Evolutionary conservation across 1,140 invertebrate genomes (phyloP).

Genomic region (Panulirus ornatus): DNA sequence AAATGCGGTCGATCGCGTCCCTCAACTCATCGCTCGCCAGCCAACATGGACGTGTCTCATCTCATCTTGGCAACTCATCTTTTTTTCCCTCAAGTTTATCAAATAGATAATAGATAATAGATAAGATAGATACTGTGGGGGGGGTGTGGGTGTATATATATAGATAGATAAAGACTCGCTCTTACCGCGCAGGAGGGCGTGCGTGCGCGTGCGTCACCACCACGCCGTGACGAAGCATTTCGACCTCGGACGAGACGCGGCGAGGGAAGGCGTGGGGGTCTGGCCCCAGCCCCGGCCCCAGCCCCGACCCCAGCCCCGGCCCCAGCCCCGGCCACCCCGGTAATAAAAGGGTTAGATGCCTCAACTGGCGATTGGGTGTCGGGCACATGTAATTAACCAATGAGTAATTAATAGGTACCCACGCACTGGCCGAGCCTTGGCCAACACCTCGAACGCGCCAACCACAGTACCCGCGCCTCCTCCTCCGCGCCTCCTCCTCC

Average conservation of each 20-base stretch:
- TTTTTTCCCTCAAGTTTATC: neutral
- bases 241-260: neutral
- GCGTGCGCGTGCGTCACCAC: neutral
- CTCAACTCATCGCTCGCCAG: constrained; percentile 40
- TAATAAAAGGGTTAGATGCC: constrained; percentile 68
- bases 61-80: neutral
- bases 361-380: constrained; percentile 64
- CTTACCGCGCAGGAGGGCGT: too few species aligned
- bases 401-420: constrained; percentile 70
- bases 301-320: too few species aligned
- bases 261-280: constrained; percentile 34
- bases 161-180: too few species aligned
- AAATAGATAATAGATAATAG: too few species aligned
- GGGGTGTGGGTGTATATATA: too few species aligned
- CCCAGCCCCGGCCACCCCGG: too few species aligned
- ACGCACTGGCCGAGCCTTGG: constrained; percentile 33
- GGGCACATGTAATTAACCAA: constrained; percentile 67
- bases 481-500: constrained; percentile 18
- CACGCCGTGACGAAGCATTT: constrained; percentile 16
- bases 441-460: constrained; percentile 12
- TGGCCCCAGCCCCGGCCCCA: too few species aligned
- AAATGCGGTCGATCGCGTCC: constrained; percentile 25
- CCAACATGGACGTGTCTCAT: neutral
- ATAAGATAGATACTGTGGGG: too few species aligned
- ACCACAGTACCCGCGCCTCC: neutral